A percentile compares a stretch with the other conserved stretches of the same genome.
Evolutionary conservation across 2,113 vertebrate genomes (phyloP).

Genomic region (Eupsittula cactorum): DNA sequence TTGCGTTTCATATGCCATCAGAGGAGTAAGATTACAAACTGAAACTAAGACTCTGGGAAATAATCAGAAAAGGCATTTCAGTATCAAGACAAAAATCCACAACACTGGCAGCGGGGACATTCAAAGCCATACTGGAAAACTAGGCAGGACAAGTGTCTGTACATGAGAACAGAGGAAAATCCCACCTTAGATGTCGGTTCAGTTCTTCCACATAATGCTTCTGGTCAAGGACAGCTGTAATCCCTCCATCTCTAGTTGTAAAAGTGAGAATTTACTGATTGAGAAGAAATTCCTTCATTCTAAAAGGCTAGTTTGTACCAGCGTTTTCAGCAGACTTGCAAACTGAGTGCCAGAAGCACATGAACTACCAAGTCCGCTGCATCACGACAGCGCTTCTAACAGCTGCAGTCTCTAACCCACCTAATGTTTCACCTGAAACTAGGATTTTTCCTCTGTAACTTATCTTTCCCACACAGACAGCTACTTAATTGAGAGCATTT

Average conservation of each 20-base stretch:
- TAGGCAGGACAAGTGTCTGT: neutral
- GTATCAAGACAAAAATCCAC: neutral
- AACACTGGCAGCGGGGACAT: neutral
- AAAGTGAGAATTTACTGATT: conserved; percentile 12
- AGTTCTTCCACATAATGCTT: conserved; percentile 98
- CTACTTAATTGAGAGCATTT: neutral
- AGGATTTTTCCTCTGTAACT: neutral
- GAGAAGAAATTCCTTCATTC: neutral
- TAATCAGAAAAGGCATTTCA: neutral
- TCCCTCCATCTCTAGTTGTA: conserved; percentile 82
- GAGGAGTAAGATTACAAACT: neutral
- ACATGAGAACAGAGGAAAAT: neutral
- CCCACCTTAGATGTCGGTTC: conserved; percentile 91
- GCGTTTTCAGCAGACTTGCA: neutral
- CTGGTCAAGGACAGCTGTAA: conserved; percentile 95
- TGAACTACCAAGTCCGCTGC: neutral
- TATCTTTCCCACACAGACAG: neutral
- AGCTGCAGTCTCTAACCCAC: neutral
- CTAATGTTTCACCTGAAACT: neutral
- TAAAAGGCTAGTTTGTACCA: neutral
- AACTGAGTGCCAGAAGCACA: neutral
- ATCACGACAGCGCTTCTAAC: neutral
- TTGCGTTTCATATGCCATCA: neutral
- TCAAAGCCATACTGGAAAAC: neutral
- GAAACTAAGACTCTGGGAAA: neutral